Evolutionary conservation across 2,113 vertebrate genomes (phyloP), one percentile per base, ranked within the genome.

Genomic region (Zingel zingel): DNA sequence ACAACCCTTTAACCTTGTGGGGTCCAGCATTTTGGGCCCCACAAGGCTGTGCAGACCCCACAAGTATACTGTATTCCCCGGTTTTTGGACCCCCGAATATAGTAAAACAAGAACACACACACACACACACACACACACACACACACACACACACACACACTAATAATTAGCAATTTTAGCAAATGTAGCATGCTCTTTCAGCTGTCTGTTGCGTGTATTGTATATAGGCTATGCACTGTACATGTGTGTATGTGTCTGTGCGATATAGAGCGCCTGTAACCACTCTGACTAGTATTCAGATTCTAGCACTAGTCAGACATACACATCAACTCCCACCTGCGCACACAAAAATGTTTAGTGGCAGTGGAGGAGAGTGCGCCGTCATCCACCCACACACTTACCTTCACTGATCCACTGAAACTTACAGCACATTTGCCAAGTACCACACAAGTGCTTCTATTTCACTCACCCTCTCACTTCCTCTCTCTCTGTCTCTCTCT

Each of bases 351-450:
- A 62, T 74, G 82, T 84, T 83, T 84, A 84, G 64, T 36, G 43
- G 78, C 54, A 21, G 65, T 76, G 82, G 71, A 83, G 69, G 83
- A 83, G 74, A 85, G 83, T 81, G 78, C 21, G 61, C 54, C 57
- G 67, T 86, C 88, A 91, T 90, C 85, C 89, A 57, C 89, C 93
- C 86, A 91, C 90, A 65, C 77, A 53, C 67, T 89, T 78, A 92
- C 92, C 90, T 90, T 86, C 82, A 86, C 83, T 80, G 83, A 80
- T 84, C 76, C 81, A 80, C 81, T 87, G 74, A 88, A 91, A 88
- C 70, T 78, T 75, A 50, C 79, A 74, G 63, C 81, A 62, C 84
- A 83, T 87, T 84, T 81, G 30, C 82, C 50, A 67, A 89, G 88
- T 81, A 83, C 84, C 80, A 77, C 80, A 85, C 69, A 72, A 87